Base-by-base conservation (phyloP, 2,888 invertebrate genomes). In the Microplitis deprimator region DNA sequence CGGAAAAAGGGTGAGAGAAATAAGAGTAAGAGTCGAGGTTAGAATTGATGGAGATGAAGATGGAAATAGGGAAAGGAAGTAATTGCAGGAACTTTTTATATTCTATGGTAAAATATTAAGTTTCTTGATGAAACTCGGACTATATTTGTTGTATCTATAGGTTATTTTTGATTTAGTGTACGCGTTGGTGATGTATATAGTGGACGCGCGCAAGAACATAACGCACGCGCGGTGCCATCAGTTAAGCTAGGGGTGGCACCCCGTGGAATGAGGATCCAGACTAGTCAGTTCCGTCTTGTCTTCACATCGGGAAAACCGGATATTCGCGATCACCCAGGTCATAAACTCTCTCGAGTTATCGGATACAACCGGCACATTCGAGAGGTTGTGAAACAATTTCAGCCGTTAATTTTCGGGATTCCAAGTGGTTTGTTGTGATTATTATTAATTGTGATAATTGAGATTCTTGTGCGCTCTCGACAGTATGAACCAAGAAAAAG, bases 251-350 rank as follows among this genome's bases (percentile, higher is more conserved):
- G 84, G 87, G 85, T 86, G 86, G 83, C 83, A 85, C 87, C 85
- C 84, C 84, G 82, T 83, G 81, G 85, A 76, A 83, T 82, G 84
- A 83, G 83, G 83, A 81, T 82, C 84, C 82, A 79, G 82, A 84
- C 50, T 84, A 82, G 83, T 85, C 88, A 88, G 88, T 88, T 82
- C 84, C 84, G 85, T 85, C 84, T 86, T 83, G 85, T 80, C 85
- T 84, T 84, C 83, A 83, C 76, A 80, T 80, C 69, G 79, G 81
- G 75, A 61, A 80, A 81, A 80, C 79, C 79, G 80, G 79, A 81
- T 79, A 79, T 78, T 78, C 77, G 13, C 10, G 41, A 40, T 67
- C 68, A 50, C 39, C 20, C 41, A 73, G 40, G 73, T 72, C 70
- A 77, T 79, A 78, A 79, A 79, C 76, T 80, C 76, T 80, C 77